Evolutionary conservation across 2,113 vertebrate genomes (phyloP).

Genomic region (Oryzias javanicus): DNA sequence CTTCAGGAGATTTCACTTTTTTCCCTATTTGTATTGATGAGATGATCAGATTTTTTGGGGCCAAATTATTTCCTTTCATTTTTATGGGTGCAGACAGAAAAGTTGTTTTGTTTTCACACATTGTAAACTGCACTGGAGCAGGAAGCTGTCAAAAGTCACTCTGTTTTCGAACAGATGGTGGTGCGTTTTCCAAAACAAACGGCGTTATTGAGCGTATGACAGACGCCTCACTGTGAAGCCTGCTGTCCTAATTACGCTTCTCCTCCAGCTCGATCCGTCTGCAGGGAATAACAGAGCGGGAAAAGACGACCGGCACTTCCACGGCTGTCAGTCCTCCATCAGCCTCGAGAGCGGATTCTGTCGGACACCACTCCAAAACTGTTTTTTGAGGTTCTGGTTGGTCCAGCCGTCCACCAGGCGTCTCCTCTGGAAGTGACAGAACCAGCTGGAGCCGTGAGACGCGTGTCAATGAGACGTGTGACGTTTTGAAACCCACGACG

Average conservation of each 20-base stretch:
- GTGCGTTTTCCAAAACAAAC: conserved; percentile 13
- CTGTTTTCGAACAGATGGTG: conserved; percentile 42
- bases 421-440: no score
- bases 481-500: not conserved
- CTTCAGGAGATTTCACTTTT: no score
- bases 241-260: conserved; percentile 44
- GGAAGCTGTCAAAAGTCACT: conserved; percentile 1
- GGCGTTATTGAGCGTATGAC: conserved; percentile 31
- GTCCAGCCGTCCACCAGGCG: no score
- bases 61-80: no score
- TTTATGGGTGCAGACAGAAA: no score
- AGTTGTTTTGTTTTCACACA: not conserved
- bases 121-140: conserved; percentile 6
- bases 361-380: not conserved
- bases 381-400: not conserved
- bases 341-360: not conserved
- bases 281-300: conserved; percentile 34
- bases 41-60: no score
- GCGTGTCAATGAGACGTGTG: no score
- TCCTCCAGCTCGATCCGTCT: conserved; percentile 15
- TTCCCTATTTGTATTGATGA: no score
- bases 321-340: not conserved
- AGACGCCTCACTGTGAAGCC: conserved; percentile 55
- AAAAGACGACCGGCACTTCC: conserved; percentile 24
- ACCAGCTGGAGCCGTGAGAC: no score